These are phyloP conservation scores for Lepidocyrtinus sp. DNA, from an alignment of 2,888 invertebrate genomes.

Conservation along the genomic window DNA sequence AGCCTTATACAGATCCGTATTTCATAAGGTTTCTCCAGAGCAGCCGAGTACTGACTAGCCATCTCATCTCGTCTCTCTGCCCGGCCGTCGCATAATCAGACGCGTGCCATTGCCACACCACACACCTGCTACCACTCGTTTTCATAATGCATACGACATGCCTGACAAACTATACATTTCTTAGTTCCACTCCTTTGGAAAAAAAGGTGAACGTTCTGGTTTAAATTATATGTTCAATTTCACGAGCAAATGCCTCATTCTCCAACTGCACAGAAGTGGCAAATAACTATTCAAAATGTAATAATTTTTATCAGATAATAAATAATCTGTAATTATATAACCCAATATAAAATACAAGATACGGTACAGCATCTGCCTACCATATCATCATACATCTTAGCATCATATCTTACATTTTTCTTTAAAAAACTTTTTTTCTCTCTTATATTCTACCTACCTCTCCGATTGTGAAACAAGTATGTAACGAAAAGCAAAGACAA, in stretches of 20 bases:
- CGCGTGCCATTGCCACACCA: constrained; percentile 52
- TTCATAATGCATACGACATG: not conserved
- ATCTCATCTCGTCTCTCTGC: not conserved
- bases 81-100: not conserved
- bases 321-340: not conserved
- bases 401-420: not conserved
- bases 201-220: constrained; percentile 32
- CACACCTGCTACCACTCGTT: constrained; percentile 49
- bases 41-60: not conserved
- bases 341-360: not conserved
- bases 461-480: no score
- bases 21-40: no score
- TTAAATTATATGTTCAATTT: not conserved
- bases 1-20: not conserved
- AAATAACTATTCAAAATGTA: not conserved
- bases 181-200: not conserved
- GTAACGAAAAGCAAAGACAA: not conserved
- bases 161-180: not conserved
- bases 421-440: not conserved
- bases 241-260: not conserved
- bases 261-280: no score
- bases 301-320: not conserved
- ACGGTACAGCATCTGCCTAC: not conserved
- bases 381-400: not conserved
- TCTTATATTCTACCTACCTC: not conserved